Base-by-base conservation (phyloP, 2,113 vertebrate genomes). In the Nipponia nippon region DNA sequence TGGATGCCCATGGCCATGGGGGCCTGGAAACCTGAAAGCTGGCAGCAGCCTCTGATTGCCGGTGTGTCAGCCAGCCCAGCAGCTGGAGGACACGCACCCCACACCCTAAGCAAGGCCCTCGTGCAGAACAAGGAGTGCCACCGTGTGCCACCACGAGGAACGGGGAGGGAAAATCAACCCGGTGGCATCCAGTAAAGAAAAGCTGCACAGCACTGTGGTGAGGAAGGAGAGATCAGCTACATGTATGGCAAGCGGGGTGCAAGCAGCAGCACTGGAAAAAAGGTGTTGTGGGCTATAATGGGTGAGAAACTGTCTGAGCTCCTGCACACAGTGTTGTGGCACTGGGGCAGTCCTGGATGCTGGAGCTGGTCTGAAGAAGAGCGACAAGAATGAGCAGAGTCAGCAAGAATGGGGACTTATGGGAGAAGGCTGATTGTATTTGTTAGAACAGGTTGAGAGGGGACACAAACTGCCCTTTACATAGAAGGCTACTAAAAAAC, bases 201-300 rank as follows among this genome's bases (percentile, higher is more conserved):
- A 71, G 47, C 23, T n/a, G 19, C 13, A 46, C 46, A 53, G 55
- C 47, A 62, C 59, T 15, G 5, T 34, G 62, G 47, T 67, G 34
- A n/a, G 27, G 67, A 83, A 66, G 58, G 23, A 56, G 32, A 40
- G 21, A 53, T 25, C 52, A 59, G n/a, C 49, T 65, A 23, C 7
- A 1, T 2, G 2, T 14, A 14, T 0, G 1, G 16, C 47, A 44
- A 52, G 46, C 4, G 23, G 10, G 52, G 15, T 0, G 0, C 19
- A 14, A 79, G 65, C 29, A 52, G 21, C 56, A 63, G 7, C 38
- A 6, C 47, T 38, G 46, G 25, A 40, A 19, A 25, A 66, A 49
- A 11, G 27, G 25, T 36, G 8, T 1, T 55, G 61, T 27, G 58
- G 61, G 47, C 50, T 79, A 6, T 1, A 52, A 71, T 7, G 42